phyloP scores from a whole-genome alignment of 1,140 invertebrate species.

The Dendroctonus valens region DNA sequence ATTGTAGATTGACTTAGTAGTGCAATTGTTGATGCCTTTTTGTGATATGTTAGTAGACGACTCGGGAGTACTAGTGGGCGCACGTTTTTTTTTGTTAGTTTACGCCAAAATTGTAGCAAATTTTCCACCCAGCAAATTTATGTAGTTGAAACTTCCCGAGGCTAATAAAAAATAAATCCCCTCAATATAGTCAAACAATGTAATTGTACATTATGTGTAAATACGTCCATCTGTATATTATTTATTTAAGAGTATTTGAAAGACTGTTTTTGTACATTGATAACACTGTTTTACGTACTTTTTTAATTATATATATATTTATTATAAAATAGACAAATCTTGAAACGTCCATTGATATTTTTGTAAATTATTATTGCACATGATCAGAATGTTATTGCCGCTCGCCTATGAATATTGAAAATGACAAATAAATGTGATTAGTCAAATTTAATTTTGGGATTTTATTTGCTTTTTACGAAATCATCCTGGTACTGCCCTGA shows the following conservation, averaged over 20 bases:
- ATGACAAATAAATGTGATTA: slow-evolving; percentile 18
- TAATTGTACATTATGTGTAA: not conserved
- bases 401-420: slow-evolving; percentile 13
- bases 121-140: too few species aligned
- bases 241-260: slow-evolving; percentile 22
- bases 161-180: too few species aligned
- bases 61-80: not conserved
- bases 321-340: slow-evolving; percentile 17
- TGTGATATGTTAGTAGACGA: slow-evolving; percentile 26
- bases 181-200: too few species aligned
- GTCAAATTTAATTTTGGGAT: slow-evolving; percentile 14
- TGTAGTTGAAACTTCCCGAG: too few species aligned
- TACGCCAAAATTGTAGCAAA: too few species aligned
- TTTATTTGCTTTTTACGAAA: not conserved
- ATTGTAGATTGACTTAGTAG: slow-evolving; percentile 34
- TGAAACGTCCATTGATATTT: slow-evolving; percentile 8
- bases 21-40: slow-evolving; percentile 39
- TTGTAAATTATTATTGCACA: slow-evolving; percentile 2
- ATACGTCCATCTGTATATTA: slow-evolving; percentile 14
- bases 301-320: slow-evolving; percentile 20
- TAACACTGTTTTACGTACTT: slow-evolving; percentile 11
- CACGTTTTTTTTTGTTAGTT: too few species aligned
- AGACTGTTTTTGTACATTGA: slow-evolving; percentile 26
- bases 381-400: slow-evolving; percentile 1
- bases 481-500: not conserved